Conservation (phyloP, 2,888 invertebrate species). For the Drosophila pullipes region DNA sequence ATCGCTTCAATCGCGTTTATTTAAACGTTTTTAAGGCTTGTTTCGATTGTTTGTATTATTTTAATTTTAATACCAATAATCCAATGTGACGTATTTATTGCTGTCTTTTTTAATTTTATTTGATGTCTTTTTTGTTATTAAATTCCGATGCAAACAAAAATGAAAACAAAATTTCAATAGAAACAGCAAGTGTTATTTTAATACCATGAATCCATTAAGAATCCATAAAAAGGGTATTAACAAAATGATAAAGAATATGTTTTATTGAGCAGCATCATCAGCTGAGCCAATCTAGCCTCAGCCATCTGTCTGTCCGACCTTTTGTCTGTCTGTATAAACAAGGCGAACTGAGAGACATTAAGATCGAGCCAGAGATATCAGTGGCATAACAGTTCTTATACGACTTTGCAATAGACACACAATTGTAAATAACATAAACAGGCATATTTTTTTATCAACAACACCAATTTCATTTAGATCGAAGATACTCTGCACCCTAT, state of each 20-base stretch:
- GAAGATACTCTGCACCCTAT: not conserved
- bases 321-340: not conserved
- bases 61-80: conserved; percentile 14
- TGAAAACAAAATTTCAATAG: not conserved
- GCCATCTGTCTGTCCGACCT: not conserved
- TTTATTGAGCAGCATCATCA: not conserved
- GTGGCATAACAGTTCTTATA: not conserved
- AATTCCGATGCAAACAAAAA: conserved; percentile 1
- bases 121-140: not conserved
- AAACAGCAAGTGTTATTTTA: conserved; percentile 1
- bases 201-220: not conserved
- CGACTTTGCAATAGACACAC: not conserved
- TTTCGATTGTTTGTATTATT: conserved; percentile 22
- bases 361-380: not conserved
- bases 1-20: conserved; percentile 31
- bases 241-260: not conserved
- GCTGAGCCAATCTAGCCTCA: not conserved
- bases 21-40: conserved; percentile 21
- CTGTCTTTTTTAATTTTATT: not conserved
- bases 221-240: not conserved
- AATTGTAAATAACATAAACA: too few species aligned
- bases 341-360: not conserved
- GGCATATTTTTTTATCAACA: not conserved
- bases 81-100: conserved; percentile 3
- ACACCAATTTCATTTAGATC: not conserved